Base-by-base conservation (phyloP, 2,888 invertebrate genomes). In the Pogonocherus hispidulus region DNA sequence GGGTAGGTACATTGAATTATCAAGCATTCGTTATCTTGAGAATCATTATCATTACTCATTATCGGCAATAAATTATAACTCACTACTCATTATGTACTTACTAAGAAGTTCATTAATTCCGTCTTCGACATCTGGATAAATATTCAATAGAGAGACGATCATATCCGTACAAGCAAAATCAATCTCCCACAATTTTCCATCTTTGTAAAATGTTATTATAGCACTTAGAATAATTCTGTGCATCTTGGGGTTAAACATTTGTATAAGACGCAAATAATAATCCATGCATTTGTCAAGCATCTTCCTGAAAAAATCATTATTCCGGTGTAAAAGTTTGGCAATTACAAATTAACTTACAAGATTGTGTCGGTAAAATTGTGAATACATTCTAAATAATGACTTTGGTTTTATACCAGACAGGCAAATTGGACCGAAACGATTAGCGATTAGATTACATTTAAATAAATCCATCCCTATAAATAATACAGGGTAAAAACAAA, bases 101-200 rank as follows among this genome's bases (percentile, higher is more conserved):
- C 80, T 73, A 59, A 79, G 65, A 52, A 81, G 70, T 69, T 79
- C 66, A 55, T 75, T 69, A 20, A 78, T 68, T 41, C 78, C 75
- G 47, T 75, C 73, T 57, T 78, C 77, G 19, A 75, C 72, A 62
- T 80, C 72, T n/a, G 72, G 59, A 77, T 80, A 74, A 27, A 78
- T 49, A 78, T 74, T 35, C 77, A 76, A 63, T 3, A 87, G 65
- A 32, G 76, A 76, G 44, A 76, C 77, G 11, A 86, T 72, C 27
- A 86, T 66, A 8, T 84, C 80, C 14, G 83, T 80, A 47, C 85
- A 84, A 6, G 86, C 80, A 18, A 84, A 83, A 67, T 86, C 86
- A 6, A 83, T 80, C 8, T 81, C 80, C 87, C 88, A 88, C 4
- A 87, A 71, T 44, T 80, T 81, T 9, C 86, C 84, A 51, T 82